These are phyloP conservation scores for Grammomys surdaster DNA, from an alignment of 2,113 vertebrate species.

Conservation along the genomic window DNA sequence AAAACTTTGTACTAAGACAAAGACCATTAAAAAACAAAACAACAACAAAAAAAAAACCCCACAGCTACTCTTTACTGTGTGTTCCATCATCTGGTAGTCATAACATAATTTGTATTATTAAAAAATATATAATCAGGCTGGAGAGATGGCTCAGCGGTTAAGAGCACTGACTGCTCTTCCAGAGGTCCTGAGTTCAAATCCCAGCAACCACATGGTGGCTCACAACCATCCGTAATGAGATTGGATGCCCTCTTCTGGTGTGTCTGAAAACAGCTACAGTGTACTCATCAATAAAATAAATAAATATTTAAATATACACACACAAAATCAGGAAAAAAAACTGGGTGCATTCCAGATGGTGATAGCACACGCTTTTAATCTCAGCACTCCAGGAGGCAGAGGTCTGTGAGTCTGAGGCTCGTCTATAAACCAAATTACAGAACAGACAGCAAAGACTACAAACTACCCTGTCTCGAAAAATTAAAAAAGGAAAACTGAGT, in stretches of 20 bases:
- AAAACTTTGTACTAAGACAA: background rate
- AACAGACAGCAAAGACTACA: background rate
- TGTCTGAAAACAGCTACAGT: too few species aligned
- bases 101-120: background rate
- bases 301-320: too few species aligned
- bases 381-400: background rate
- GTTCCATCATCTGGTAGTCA: background rate
- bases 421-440: background rate
- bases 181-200: too few species aligned
- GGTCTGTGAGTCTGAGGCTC: background rate
- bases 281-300: too few species aligned
- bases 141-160: too few species aligned
- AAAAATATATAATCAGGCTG: background rate
- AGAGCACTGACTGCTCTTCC: too few species aligned
- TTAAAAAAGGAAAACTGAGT: background rate
- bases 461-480: background rate
- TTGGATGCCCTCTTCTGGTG: too few species aligned
- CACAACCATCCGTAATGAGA: too few species aligned
- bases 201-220: too few species aligned
- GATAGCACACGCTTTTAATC: background rate
- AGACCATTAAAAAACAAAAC: background rate
- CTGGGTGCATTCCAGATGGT: background rate
- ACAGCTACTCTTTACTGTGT: background rate
- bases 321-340: too few species aligned
- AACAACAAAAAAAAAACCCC: background rate